phyloP scores from a whole-genome alignment of 2,888 invertebrate genomes.

The Drosophila paramelanica region DNA sequence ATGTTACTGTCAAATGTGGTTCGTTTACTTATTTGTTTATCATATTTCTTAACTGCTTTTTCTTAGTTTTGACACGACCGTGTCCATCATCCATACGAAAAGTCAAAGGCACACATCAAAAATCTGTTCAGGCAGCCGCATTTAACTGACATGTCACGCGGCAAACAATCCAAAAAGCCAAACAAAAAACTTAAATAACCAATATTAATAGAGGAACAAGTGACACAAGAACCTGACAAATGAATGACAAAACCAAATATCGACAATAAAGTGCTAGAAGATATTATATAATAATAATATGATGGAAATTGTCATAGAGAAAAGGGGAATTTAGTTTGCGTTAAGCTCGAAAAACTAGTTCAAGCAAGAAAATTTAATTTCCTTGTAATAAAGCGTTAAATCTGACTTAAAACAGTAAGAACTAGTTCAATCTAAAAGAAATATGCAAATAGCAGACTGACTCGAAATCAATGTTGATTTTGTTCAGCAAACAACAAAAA shows the following conservation, averaged over 20 bases:
- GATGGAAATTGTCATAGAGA: neutral
- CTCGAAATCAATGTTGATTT: too few species aligned
- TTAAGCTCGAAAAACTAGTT: neutral
- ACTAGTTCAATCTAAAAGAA: too few species aligned
- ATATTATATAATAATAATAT: conserved; percentile 1
- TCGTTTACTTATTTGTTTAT: conserved; percentile 67
- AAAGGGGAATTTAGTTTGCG: neutral
- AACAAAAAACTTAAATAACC: conserved; percentile 2
- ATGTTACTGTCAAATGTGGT: conserved; percentile 67
- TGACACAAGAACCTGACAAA: conserved; percentile 43
- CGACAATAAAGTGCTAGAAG: neutral
- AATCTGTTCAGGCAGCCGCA: conserved; percentile 27
- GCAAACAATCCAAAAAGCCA: conserved; percentile 16
- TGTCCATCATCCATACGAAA: conserved; percentile 55
- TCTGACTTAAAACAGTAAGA: too few species aligned
- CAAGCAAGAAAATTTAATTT: neutral
- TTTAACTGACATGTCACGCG: conserved; percentile 66
- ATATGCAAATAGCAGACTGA: too few species aligned
- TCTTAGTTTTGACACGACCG: conserved; percentile 56
- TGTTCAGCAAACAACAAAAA: too few species aligned
- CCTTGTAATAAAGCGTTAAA: too few species aligned
- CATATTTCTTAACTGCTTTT: conserved; percentile 59
- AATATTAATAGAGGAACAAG: conserved; percentile 7
- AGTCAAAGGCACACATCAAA: conserved; percentile 45
- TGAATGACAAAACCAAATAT: conserved; percentile 42